A percentile compares a stretch with the other conserved stretches of the same genome.
phyloP scores from a whole-genome alignment of 2,113 vertebrate genomes.

The Monarcha castaneiventris region DNA sequence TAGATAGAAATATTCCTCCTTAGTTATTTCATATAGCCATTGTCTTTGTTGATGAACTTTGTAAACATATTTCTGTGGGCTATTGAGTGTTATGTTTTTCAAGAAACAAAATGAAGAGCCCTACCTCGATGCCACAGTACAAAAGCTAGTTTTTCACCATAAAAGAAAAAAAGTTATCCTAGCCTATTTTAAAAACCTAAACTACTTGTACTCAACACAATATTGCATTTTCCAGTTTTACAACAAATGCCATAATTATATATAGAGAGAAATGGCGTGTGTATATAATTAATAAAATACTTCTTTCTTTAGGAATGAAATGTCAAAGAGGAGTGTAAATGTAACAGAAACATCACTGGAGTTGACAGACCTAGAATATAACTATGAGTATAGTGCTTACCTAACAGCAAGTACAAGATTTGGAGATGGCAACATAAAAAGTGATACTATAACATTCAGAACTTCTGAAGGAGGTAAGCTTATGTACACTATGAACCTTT shows the following conservation, averaged over 20 bases:
- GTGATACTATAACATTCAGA: constrained; percentile 80
- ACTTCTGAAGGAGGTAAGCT: constrained; percentile 85
- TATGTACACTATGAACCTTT: not conserved
- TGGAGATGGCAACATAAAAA: constrained; percentile 85
- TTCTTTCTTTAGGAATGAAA: constrained; percentile 70
- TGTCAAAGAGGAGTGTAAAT: constrained; percentile 76
- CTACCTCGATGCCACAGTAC: not conserved
- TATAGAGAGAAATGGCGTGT: not conserved
- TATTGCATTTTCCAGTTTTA: not conserved
- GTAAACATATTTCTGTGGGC: not conserved
- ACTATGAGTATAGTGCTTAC: constrained; percentile 81
- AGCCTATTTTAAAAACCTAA: not conserved
- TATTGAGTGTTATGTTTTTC: not conserved
- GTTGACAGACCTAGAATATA: constrained; percentile 83
- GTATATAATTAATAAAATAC: not conserved
- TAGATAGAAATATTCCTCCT: not conserved
- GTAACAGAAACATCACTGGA: constrained; percentile 72
- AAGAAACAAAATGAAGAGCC: not conserved
- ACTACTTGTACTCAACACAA: not conserved
- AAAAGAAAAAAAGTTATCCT: not conserved
- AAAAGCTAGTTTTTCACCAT: not conserved
- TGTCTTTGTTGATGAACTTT: not conserved
- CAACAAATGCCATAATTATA: not conserved
- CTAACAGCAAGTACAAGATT: constrained; percentile 89
- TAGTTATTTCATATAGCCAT: not conserved